Evolutionary conservation across 2,888 invertebrate genomes (phyloP), one percentile per base, ranked within the genome.

Genomic region (Tineola bisselliella): DNA sequence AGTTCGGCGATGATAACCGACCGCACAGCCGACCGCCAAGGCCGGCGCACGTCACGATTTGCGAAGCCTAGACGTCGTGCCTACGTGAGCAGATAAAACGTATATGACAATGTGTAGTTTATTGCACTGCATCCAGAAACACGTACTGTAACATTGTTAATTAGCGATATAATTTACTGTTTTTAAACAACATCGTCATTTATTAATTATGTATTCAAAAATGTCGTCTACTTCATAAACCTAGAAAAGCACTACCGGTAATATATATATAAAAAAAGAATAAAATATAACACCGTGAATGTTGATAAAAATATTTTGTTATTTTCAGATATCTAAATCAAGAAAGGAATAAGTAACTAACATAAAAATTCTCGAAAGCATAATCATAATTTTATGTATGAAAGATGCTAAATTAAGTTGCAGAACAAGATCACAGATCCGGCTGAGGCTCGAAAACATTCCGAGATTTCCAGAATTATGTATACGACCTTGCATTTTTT

Each of bases 1-100:
- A 66, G 63, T 66, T 62, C 66, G 66, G 65, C 84, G 84, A 78
- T 63, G 68, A 63, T 69, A 65, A 67, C 74, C 83, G 84, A 82
- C 64, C 68, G 73, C 66, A 70, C 5, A 66, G 69, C 76, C 84
- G 83, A 82, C 69, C 75, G 74, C 77, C 84, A 86, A 86, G 86
- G 84, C 83, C 84, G 81, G 69, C 73, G 73, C 71, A 72, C 79
- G 83, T 84, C 84, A 84, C 80, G 79, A 77, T 81, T 79, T 67
- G 78, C 79, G 74, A 74, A 77, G 77, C 77, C 81, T 79, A 82
- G 84, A 84, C 81, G 68, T 33, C 48, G 77, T 73, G 69, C 74
- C 68, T 70, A 70, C 70, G 70, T 72, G 63, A 64, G 63, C 62
- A 71, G 63, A 67, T 68, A 68, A 64, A 25, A 48, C 67, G 66